phyloP scores from a whole-genome alignment of 2,888 invertebrate species.

The Dione vanillae region DNA sequence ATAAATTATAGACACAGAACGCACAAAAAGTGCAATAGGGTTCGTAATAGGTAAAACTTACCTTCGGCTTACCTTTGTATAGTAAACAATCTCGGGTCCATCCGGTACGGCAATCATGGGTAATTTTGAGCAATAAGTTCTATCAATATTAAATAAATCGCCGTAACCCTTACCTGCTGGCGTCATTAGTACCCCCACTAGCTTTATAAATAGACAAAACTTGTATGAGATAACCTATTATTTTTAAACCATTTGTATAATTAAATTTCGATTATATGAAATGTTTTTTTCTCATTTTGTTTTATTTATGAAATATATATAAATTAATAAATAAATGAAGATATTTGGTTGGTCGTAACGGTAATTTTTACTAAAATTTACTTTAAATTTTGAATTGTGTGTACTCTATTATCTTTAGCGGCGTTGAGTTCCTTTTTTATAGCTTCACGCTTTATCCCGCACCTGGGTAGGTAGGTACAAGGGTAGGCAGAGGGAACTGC shows the following conservation, averaged over 20 bases:
- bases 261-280: constrained; percentile 16
- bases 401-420: too few relatives aligned
- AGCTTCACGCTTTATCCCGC: background rate
- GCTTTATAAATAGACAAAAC: constrained; percentile 13
- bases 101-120: constrained; percentile 69
- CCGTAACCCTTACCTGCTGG: constrained; percentile 57
- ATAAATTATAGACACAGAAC: constrained; percentile 1
- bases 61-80: constrained; percentile 44
- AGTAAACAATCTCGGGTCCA: constrained; percentile 57
- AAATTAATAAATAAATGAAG: background rate
- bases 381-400: too few relatives aligned
- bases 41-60: constrained; percentile 27
- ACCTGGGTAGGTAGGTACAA: too few relatives aligned
- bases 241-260: constrained; percentile 1
- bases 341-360: background rate
- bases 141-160: constrained; percentile 81
- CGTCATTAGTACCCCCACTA: constrained; percentile 46
- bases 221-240: constrained; percentile 18
- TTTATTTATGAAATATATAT: background rate
- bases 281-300: background rate
- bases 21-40: constrained; percentile 22
- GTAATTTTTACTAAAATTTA: too few relatives aligned
- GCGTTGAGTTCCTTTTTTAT: too few relatives aligned
- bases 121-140: constrained; percentile 79
- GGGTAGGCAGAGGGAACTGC: too few relatives aligned